Conservation (phyloP, 1,140 invertebrate genomes). For the Phortica variegata region DNA sequence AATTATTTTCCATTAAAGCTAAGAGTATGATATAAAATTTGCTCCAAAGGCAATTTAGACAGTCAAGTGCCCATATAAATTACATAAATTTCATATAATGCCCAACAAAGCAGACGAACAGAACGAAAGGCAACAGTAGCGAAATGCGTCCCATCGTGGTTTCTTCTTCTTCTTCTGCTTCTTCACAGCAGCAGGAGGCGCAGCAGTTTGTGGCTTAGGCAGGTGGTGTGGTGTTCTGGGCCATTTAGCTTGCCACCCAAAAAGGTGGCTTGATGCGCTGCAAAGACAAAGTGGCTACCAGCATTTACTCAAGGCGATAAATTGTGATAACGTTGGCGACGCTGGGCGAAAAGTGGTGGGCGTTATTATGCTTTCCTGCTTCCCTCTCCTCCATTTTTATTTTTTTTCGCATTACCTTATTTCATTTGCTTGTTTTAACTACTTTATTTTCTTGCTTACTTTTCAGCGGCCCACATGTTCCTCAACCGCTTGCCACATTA, state of each 20-base stretch:
- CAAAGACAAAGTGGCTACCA: conserved; percentile 5
- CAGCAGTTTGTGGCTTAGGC: too few species aligned
- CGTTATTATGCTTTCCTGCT: conserved; percentile 4
- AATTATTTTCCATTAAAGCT: conserved; percentile 58
- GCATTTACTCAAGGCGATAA: neutral
- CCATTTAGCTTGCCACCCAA: conserved; percentile 10
- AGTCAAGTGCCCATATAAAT: conserved; percentile 58
- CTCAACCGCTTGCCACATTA: neutral
- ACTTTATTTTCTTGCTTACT: neutral
- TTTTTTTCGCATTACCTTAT: neutral
- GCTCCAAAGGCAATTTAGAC: conserved; percentile 55
- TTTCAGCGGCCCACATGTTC: neutral
- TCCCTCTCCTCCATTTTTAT: neutral
- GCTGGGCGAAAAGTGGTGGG: neutral
- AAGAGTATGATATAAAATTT: conserved; percentile 55
- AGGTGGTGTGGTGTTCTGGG: too few species aligned
- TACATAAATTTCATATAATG: conserved; percentile 55
- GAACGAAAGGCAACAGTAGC: too few species aligned
- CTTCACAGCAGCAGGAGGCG: too few species aligned
- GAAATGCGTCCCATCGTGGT: too few species aligned
- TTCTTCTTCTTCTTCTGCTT: too few species aligned
- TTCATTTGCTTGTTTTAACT: neutral
- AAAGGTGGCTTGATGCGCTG: conserved; percentile 1
- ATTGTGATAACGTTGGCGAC: conserved; percentile 8
- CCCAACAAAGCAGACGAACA: neutral